These are phyloP conservation scores for Phrynocephalus guinanensis DNA, from an alignment of 2,797 vertebrate species.

Conservation along the genomic window DNA sequence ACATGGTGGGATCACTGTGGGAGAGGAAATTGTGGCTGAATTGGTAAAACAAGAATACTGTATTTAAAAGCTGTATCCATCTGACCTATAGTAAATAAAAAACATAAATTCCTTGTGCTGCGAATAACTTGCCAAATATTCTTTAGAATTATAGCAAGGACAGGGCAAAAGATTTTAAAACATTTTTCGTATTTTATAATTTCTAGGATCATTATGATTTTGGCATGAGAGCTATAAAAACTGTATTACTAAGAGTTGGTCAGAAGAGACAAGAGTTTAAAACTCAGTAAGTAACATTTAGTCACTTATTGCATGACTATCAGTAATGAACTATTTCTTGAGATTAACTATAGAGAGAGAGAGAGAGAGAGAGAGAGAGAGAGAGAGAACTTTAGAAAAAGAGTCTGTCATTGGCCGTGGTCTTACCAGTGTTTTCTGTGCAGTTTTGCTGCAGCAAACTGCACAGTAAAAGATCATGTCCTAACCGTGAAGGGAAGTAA, in stretches of 20 bases:
- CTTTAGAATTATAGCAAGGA: neutral
- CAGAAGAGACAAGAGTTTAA: conserved; percentile 68
- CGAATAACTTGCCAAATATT: neutral
- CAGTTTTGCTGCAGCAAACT: no score
- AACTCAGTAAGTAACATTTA: conserved; percentile 64
- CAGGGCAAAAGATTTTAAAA: neutral
- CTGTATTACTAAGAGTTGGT: conserved; percentile 69
- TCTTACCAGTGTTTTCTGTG: no score
- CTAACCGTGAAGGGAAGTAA: no score
- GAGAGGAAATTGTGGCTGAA: no score
- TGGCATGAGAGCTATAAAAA: conserved; percentile 77
- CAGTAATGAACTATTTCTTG: neutral
- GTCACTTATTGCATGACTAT: neutral
- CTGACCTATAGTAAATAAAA: no score
- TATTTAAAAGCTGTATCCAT: no score
- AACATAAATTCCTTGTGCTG: neutral
- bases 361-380: no score
- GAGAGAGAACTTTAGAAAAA: neutral
- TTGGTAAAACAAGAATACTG: no score
- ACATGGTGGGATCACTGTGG: no score
- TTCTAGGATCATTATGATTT: conserved; percentile 78
- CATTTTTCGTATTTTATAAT: conserved; percentile 19
- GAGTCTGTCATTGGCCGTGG: neutral
- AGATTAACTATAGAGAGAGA: neutral
- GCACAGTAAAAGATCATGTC: no score